Base-by-base conservation (phyloP, 2,113 vertebrate genomes). In the Urocolius indicus region DNA sequence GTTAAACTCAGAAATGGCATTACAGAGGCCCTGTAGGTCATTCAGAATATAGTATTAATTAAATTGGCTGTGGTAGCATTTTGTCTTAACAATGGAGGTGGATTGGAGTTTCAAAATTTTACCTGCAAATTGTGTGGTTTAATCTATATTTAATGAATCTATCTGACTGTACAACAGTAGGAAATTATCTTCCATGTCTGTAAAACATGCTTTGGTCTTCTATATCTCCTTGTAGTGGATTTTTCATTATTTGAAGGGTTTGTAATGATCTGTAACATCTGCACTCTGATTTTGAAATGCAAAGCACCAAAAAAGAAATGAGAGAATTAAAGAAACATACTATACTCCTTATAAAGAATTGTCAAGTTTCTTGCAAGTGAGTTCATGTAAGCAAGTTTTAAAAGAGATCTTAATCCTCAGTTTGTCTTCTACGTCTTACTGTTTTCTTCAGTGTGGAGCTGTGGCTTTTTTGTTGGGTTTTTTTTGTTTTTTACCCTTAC, bases 161-260 rank as follows among this genome's bases (percentile, higher is more conserved):
- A 95, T 95, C 81, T 76, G 59, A 71, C 82, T 92, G 59, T 34
- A 62, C 55, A 92, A 36, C 66, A 12, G 27, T 68, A 81, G 30
- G 16, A 89, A 93, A 91, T 92, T 43, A 55, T 93, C 73, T 96
- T 96, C 24, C 48, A 76, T 19, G 22, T 83, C 90, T 89, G 77
- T 38, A 96, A 96, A 95, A 92, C 36, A 83, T 4, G 4, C 26
- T 82, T 94, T 78, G 52, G 77, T 87, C 43, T 95, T 95, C 61
- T 77, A 87, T 93, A 86, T 63, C 23, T 34, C 65, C 76, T 87
- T 95, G 36, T 18, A 77, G 30, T 30, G 9, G 14, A 52, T 30
- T 89, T 87, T 66, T 90, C 32, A 54, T 48, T 79, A 58, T 87
- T 79, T 89, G 69, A 93, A 62, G 83, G 66, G 51, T 83, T 57